These are phyloP conservation scores for Platalea minor DNA, from an alignment of 2,797 vertebrate species.

Conservation along the genomic window DNA sequence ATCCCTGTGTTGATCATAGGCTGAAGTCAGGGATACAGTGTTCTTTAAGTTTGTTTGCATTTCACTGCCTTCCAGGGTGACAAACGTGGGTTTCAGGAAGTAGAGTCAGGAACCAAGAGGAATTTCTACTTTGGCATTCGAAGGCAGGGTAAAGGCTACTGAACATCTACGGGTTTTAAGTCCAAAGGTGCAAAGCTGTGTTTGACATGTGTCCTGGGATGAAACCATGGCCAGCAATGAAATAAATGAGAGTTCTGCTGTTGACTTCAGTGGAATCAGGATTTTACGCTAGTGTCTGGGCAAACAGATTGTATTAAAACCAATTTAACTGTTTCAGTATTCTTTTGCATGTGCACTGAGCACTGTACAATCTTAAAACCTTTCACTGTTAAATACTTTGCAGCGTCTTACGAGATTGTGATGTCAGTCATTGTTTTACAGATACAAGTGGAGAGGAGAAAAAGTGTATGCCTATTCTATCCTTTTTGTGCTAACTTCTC, in stretches of 20 bases:
- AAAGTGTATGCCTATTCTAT: neutral
- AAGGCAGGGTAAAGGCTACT: neutral
- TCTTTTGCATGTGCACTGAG: fast-evolving
- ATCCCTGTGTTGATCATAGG: constrained; percentile 11
- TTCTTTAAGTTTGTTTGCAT: constrained; percentile 33
- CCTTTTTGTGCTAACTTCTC: neutral
- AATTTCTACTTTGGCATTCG: neutral
- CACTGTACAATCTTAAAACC: neutral
- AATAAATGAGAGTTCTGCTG: neutral
- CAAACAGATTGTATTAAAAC: neutral
- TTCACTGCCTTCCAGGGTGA: constrained; percentile 13
- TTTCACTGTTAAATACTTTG: neutral
- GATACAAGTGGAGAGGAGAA: neutral
- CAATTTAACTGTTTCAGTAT: neutral
- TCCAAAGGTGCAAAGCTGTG: neutral
- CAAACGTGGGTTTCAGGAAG: neutral
- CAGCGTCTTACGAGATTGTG: neutral
- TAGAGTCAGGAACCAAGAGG: neutral
- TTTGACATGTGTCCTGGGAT: neutral
- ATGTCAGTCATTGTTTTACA: neutral
- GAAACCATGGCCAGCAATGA: neutral
- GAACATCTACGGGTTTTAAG: neutral
- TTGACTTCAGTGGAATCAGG: neutral
- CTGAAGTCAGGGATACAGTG: constrained; percentile 37
- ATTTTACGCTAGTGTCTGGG: neutral